Evolutionary conservation across 2,888 invertebrate genomes (phyloP), one percentile per base, ranked within the genome.

Genomic region (Drosophila nr. medialis): DNA sequence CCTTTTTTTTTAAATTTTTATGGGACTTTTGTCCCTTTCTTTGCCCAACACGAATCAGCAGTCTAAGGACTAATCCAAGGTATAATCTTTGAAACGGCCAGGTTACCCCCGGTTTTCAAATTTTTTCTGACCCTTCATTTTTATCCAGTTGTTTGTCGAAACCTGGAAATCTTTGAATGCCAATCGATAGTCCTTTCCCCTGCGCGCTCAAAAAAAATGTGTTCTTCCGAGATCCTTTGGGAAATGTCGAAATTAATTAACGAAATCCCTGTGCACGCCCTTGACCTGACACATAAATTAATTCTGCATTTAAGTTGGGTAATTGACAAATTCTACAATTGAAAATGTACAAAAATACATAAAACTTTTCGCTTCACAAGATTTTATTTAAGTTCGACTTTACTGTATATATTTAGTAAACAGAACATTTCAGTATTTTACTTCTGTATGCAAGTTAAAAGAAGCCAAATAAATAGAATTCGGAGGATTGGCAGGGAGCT

Each of bases 401-500:
- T 8, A 18, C 38, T 38, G 38, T 8, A 8, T 18, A 38, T 38
- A 38, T 38, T 18, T 38, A 18, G 18, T 18, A 38, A 38, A 18
- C 18, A 4, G 18, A 18, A 18, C 18, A 18, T 38, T 38, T 38
- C 18, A 8, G 18, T 18, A 45, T 24, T 75, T 30, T 21, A 27
- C 48, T 38, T 21, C 18, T 29, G 50, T 15, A 50, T 34, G 34
- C 29, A 15, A 7, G 18, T 34, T 55, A 56, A 67, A 40, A 56
- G 18, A 29, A 62, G 45, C 53, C 48, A 58, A 49, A 45, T 18
- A 11, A 54, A 21, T 18, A 49, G 27, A 3, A 54, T 15, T 13
- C 18, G 21, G 36, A 51, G 24, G 11, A 13, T 27, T 51, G 42
- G 50, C 18, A 38, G 11, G 11, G 11, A 24, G 18, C 7, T 18